Evolutionary conservation across 2,113 vertebrate species (phyloP), one percentile per base, ranked within the genome.

Genomic region (Myxocyprinus asiaticus): DNA sequence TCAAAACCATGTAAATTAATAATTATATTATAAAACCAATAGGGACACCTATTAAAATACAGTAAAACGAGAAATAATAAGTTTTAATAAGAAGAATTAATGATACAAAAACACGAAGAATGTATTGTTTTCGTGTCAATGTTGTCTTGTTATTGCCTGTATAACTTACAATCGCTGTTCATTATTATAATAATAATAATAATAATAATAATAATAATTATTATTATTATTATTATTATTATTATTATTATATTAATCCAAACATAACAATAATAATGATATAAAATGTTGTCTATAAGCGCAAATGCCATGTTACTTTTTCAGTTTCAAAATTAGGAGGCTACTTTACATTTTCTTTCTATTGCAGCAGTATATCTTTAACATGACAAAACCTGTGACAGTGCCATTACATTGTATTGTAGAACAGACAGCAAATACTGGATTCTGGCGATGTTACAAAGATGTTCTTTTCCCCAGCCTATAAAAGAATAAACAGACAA

Each of bases 401-500:
- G 44, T 63, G 72, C 47, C 72, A 75, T 75, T 71, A 33, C 50
- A n/a, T 12, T 63, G 15, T 42, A 33, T 22, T 67, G 43, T 68
- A 33, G 70, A 55, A 56, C 58, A 75, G 44, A 75, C 66, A 59
- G 44, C 53, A 73, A 45, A 67, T 48, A 69, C 14, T 53, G 70
- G 59, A 62, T 67, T 33, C 17, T 33, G 17, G 59, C n/a, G 51
- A 58, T 69, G 71, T 9, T 50, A 50, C 65, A 76, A 51, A 79
- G 55, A 51, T 75, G 55, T 75, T 55, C 55, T 65, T 66, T 59
- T 83, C 63, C 73, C 63, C n/a, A 75, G 77, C 48, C 44, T 62
- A 43, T 69, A 56, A 76, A 66, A 65, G 12, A 78, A 84, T 65
- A 71, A 76, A 84, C 67, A 80, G 92, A 94, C 93, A 93, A 76